These are phyloP conservation scores for Rhinoraja longicauda DNA, from an alignment of 2,797 vertebrate species.

Conservation along the genomic window DNA sequence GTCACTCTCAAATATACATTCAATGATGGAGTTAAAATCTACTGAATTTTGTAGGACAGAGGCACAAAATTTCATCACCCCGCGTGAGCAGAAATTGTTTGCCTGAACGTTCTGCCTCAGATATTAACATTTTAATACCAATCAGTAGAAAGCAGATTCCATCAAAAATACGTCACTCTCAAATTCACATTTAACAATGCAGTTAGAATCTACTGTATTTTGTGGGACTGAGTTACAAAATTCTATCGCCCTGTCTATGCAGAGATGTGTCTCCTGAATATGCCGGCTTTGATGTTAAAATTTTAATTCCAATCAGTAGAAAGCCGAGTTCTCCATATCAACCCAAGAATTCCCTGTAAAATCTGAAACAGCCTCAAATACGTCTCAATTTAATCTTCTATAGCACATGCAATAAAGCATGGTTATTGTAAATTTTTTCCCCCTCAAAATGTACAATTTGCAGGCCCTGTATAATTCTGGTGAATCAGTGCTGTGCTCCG, in stretches of 20 bases:
- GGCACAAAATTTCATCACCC: neutral
- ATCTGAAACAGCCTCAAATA: neutral
- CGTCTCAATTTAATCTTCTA: neutral
- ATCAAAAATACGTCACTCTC: no score
- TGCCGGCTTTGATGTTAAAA: neutral
- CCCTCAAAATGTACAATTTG: neutral
- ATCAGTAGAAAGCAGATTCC: neutral
- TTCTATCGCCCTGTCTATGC: neutral
- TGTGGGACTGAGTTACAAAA: neutral
- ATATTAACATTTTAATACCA: no score
- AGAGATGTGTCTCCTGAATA: neutral
- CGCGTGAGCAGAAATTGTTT: neutral
- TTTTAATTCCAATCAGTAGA: neutral
- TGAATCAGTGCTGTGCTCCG: neutral
- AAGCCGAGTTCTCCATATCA: neutral
- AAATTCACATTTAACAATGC: no score
- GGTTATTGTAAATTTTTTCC: neutral
- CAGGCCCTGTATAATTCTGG: neutral
- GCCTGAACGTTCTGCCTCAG: neutral
- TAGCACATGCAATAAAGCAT: neutral
- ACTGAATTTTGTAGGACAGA: neutral
- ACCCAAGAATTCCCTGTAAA: neutral
- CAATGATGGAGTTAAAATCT: neutral
- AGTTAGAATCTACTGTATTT: neutral
- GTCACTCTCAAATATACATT: neutral